These are phyloP conservation scores for Creontiades dilutus DNA, from an alignment of 2,888 invertebrate species.

Conservation along the genomic window DNA sequence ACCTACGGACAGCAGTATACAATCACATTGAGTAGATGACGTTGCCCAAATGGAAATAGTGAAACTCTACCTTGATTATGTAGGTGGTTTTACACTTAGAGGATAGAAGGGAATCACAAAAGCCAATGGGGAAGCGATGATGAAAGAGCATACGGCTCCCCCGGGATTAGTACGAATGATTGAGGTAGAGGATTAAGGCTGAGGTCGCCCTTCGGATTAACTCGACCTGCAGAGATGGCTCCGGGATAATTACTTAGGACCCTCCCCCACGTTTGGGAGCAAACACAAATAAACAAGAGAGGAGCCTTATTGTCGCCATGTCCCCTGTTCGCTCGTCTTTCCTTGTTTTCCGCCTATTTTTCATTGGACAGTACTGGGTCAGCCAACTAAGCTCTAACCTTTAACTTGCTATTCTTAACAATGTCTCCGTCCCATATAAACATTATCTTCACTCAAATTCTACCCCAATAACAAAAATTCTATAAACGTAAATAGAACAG, in stretches of 20 bases:
- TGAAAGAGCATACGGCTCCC: neutral
- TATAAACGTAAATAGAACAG: too few species aligned
- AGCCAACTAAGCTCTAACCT: neutral
- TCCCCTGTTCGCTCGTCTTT: neutral
- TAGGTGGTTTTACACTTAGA: too few species aligned
- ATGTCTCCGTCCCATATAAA: too few species aligned
- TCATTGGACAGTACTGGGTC: neutral
- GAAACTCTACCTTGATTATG: too few species aligned
- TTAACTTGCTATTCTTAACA: too few species aligned
- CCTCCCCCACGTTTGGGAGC: neutral
- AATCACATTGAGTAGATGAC: too few species aligned
- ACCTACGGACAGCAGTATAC: too few species aligned
- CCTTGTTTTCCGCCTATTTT: neutral
- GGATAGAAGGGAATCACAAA: too few species aligned
- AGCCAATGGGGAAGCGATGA: too few species aligned
- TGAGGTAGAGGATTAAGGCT: neutral
- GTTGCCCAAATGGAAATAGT: too few species aligned
- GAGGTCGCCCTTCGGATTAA: neutral
- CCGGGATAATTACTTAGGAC: neutral
- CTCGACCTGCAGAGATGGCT: neutral
- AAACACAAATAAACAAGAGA: neutral
- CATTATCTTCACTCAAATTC: too few species aligned
- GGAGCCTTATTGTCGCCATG: neutral
- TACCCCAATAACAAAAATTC: too few species aligned
- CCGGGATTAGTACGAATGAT: neutral